Base-by-base conservation (phyloP, 2,888 invertebrate genomes). In the Philopedon plagiatum region DNA sequence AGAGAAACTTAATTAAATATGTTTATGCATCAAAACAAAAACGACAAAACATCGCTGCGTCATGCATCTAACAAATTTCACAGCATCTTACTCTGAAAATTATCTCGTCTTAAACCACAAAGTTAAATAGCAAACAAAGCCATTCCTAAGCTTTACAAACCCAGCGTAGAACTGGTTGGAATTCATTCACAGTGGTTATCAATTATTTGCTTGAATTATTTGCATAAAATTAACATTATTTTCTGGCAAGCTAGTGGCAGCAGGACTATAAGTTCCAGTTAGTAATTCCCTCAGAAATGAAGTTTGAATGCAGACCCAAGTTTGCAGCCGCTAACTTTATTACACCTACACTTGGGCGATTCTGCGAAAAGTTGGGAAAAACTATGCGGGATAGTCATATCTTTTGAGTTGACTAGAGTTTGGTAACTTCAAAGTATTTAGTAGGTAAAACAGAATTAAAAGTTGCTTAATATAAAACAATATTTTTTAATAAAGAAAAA, bases 171-270 rank as follows among this genome's bases (percentile, higher is more conserved):
- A 62, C 71, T 60, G 56, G 66, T 61, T 19, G 61, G 56, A 68
- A 73, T 64, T 56, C 65, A 61, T 66, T 69, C 63, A 34, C 56
- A 41, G 64, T 65, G 69, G 69, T 73, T 73, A 74, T 71, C 70
- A 74, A 74, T 74, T 71, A 74, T 70, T 46, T 67, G 70, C 71
- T 74, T 67, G 74, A 74, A 67, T 74, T 74, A 74, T 74, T 63
- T 71, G 66, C 74, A 71, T 74, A 71, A 71, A 74, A 74, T 74
- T 74, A 74, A 62, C 74, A 70, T 74, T 71, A 70, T 65, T 74
- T 70, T 66, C 73, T 70, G 57, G 65, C 44, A 60, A 65, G 26
- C 61, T 61, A 46, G 61, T 61, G 57, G 64, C 64, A 51, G 51
- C 64, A 65, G 44, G 61, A 65, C 70, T 63, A 39, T 39, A 57